Percentiles rank a stretch among this genome's conserved stretches.
These are phyloP conservation scores for Saturnia japonica DNA, from an alignment of 2,888 invertebrate genomes.

Conservation along the genomic window DNA sequence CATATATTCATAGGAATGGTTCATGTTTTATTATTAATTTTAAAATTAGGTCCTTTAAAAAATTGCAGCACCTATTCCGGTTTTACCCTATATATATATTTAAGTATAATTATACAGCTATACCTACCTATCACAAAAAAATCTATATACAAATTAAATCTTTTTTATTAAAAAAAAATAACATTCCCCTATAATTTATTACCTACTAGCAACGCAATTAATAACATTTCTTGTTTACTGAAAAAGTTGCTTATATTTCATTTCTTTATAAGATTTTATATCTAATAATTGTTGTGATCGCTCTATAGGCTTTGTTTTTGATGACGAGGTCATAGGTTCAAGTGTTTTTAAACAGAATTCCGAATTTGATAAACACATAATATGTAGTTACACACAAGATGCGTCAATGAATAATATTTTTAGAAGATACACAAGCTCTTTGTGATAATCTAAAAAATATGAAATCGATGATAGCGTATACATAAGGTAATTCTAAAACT, in stretches of 20 bases:
- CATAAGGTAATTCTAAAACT: neutral
- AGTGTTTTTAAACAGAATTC: slow-evolving; percentile 1
- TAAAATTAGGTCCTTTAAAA: too few relatives aligned
- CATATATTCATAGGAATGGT: too few relatives aligned
- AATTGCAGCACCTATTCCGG: too few relatives aligned
- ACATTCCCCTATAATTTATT: neutral
- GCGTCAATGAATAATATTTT: neutral
- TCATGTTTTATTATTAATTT: too few relatives aligned
- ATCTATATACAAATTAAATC: too few relatives aligned
- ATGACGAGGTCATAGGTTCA: slow-evolving; percentile 8
- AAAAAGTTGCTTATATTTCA: neutral
- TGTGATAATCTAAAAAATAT: neutral
- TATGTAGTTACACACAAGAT: neutral
- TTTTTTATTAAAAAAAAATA: neutral
- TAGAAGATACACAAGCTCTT: neutral
- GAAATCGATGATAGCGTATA: neutral
- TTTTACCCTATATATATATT: too few relatives aligned
- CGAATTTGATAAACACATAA: neutral
- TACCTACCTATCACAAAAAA: too few relatives aligned
- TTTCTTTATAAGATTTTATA: slow-evolving; percentile 6
- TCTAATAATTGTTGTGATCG: slow-evolving; percentile 9
- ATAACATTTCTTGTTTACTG: neutral
- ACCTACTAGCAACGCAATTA: neutral
- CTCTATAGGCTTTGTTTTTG: neutral
- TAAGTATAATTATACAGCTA: too few relatives aligned